A percentile compares a stretch with the other conserved stretches of the same genome.
Evolutionary conservation across 2,888 invertebrate genomes (phyloP).

Genomic region (Eledona agricola): DNA sequence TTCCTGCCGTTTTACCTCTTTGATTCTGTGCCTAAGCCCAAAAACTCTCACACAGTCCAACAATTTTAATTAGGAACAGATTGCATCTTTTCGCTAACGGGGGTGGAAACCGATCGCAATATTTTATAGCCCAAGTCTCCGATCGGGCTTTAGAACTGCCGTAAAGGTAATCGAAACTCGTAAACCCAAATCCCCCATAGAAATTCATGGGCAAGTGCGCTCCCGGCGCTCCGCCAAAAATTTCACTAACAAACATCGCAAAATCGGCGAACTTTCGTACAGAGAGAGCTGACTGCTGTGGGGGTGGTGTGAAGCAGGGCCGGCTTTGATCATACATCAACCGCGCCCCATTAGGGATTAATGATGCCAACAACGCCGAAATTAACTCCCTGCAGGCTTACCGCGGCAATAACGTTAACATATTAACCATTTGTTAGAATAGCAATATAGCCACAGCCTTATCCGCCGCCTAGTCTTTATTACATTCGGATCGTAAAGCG

Average conservation of each 20-base stretch:
- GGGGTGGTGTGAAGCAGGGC: slow-evolving; percentile 42
- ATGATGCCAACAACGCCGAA: slow-evolving; percentile 64
- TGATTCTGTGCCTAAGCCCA: too few species aligned
- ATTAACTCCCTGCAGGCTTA: slow-evolving; percentile 65
- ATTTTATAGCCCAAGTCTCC: slow-evolving; percentile 57
- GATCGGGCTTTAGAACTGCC: slow-evolving; percentile 59
- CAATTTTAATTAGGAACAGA: neutral
- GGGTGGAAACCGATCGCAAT: slow-evolving; percentile 45
- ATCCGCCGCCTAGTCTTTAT: slow-evolving; percentile 49
- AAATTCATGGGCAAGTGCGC: slow-evolving; percentile 55
- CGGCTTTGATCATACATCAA: slow-evolving; percentile 63
- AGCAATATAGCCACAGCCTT: slow-evolving; percentile 56
- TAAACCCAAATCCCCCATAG: slow-evolving; percentile 61
- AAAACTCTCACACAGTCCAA: too few species aligned
- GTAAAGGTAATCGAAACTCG: slow-evolving; percentile 63
- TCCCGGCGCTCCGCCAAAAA: too few species aligned
- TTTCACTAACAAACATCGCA: slow-evolving; percentile 1
- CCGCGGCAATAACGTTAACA: slow-evolving; percentile 64
- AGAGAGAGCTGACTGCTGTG: slow-evolving; percentile 1
- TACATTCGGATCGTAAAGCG: slow-evolving; percentile 50
- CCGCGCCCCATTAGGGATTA: slow-evolving; percentile 65
- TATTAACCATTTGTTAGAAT: slow-evolving; percentile 65
- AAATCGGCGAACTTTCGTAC: neutral
- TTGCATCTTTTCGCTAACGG: slow-evolving; percentile 1
- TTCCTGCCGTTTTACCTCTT: slow-evolving; percentile 8